Evolutionary conservation across 2,888 invertebrate genomes (phyloP).

Genomic region (Cactoblastis cactorum): DNA sequence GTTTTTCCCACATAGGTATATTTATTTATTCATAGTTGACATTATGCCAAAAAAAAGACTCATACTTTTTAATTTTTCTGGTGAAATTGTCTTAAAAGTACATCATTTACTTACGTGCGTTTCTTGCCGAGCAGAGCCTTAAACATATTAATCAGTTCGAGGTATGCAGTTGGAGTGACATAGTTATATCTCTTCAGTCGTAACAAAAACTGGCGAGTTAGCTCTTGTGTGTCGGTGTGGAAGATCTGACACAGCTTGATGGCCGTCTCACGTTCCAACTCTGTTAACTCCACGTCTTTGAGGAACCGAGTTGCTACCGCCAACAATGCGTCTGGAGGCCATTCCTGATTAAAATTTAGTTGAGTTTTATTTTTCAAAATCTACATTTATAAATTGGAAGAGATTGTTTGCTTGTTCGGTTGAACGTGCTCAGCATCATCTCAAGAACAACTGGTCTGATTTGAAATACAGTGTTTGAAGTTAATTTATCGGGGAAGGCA

Average conservation of each 20-base stretch:
- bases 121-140: slow-evolving; percentile 88
- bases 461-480: too few species aligned
- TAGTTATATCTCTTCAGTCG: slow-evolving; percentile 88
- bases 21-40: too few species aligned
- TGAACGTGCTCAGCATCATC: too few species aligned
- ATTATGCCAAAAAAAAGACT: too few species aligned
- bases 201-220: slow-evolving; percentile 82
- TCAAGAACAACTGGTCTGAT: too few species aligned
- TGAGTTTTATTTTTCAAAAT: background rate
- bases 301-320: slow-evolving; percentile 93
- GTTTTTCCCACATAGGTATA: too few species aligned
- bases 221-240: slow-evolving; percentile 88
- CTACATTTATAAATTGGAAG: too few species aligned
- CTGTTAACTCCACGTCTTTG: slow-evolving; percentile 87
- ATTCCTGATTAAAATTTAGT: slow-evolving; percentile 77
- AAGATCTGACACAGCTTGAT: slow-evolving; percentile 94
- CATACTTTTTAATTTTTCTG: too few species aligned
- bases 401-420: too few species aligned
- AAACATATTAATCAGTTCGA: slow-evolving; percentile 94
- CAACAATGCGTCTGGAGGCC: slow-evolving; percentile 95
- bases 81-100: too few species aligned
- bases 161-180: slow-evolving; percentile 95
- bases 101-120: slow-evolving; percentile 79
- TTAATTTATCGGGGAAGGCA: too few species aligned
- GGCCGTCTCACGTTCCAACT: slow-evolving; percentile 85